Evolutionary conservation across 2,113 vertebrate species (phyloP), one percentile per base, ranked within the genome.

Genomic region (Sander vitreus): DNA sequence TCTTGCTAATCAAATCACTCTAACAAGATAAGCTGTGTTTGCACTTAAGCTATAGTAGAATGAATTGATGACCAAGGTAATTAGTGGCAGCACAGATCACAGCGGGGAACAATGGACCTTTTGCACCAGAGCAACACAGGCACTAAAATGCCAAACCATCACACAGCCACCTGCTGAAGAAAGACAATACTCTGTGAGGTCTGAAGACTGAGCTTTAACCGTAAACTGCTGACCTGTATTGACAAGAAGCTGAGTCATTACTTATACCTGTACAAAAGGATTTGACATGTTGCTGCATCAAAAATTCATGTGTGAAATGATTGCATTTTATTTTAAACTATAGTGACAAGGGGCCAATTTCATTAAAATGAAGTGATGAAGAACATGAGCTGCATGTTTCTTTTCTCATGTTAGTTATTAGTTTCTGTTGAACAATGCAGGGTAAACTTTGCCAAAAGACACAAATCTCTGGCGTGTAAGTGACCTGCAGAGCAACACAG

Each of bases 181-280:
- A 93, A 94, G 67, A 90, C 88, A 87, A 93, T 91, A 89, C 83
- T 43, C 36, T 91, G 82, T 65, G 80, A 92, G 65, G 64, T 83
- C 33, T 73, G 73, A 73, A 66, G 70, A 54, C 64, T 48, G 47
- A 73, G 77, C 63, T 57, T 11, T 6, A 4, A 73, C 65, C 27
- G 12, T 66, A 57, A 85, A 87, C 21, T 2, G 59, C 36, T 66
- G 54, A 68, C 23, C 39, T 18, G 48, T 36, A 67, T 25, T 73
- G 65, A 54, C 15, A 73, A 30, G 48, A 4, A 39, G 63, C 51
- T 62, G 53, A 36, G 13, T 55, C 55, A 71, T 73, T 21, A 76
- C 23, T 60, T 21, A 16, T 27, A 36, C 13, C 5, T 13, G 13
- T 16, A 7, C 47, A 48, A 73, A 63, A 60, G 69, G 58, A 70